phyloP scores from a whole-genome alignment of 2,113 vertebrate species.

The Actenoides lindsayi region DNA sequence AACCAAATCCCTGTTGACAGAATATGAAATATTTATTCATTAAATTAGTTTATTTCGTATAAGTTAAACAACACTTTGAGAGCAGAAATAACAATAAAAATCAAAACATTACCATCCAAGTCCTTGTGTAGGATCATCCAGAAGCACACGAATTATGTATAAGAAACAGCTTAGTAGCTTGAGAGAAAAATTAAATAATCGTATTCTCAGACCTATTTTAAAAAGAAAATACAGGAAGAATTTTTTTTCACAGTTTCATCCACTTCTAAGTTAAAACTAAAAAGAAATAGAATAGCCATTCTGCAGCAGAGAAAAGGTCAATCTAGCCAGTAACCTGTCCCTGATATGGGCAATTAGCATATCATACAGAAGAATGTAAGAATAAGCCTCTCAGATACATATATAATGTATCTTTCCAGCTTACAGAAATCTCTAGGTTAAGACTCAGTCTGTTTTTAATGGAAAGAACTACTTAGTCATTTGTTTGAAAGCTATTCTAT shows the following conservation, averaged over 20 bases:
- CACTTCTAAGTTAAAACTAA: too few species aligned
- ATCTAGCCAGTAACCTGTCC: not conserved
- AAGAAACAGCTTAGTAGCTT: conserved; percentile 86
- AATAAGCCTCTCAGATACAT: not conserved
- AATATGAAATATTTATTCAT: not conserved
- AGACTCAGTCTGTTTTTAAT: not conserved
- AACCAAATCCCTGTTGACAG: not conserved
- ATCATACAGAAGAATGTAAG: not conserved
- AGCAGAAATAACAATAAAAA: not conserved
- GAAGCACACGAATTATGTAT: conserved; percentile 83
- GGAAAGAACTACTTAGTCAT: not conserved
- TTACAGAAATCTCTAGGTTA: not conserved
- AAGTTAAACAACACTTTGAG: not conserved
- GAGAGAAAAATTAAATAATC: conserved; percentile 89
- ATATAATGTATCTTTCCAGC: not conserved
- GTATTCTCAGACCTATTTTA: conserved; percentile 83
- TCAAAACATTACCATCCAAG: conserved; percentile 76
- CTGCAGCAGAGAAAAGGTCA: not conserved
- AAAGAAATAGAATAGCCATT: too few species aligned
- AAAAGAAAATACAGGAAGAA: conserved; percentile 22
- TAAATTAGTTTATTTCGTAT: not conserved
- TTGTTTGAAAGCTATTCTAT: not conserved
- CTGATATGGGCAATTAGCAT: fast-evolving
- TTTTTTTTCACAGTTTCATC: not conserved
- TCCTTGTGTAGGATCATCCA: conserved; percentile 78